Percentiles rank a stretch among this genome's conserved stretches.
phyloP scores from a whole-genome alignment of 2,888 invertebrate species.

The Meandrusa payeni region DNA sequence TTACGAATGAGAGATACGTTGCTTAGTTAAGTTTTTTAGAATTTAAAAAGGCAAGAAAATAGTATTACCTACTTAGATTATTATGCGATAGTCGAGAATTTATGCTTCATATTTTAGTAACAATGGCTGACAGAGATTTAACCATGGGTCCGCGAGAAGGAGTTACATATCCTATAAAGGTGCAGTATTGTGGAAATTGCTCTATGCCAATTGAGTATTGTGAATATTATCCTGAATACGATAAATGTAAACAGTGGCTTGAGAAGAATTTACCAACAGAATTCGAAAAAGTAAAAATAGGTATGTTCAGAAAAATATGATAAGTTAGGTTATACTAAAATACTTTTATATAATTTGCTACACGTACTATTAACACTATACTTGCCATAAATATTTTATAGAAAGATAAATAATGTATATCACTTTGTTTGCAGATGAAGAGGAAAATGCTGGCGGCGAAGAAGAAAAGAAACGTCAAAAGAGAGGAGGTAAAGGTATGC shows the following conservation, averaged over 20 bases:
- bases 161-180: constrained; percentile 89
- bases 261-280: constrained; percentile 96
- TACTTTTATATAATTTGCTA: no score
- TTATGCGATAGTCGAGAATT: constrained; percentile 29
- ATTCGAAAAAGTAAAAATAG: constrained; percentile 92
- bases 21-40: constrained; percentile 7
- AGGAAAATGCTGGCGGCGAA: constrained; percentile 87
- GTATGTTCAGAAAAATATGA: constrained; percentile 41
- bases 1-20: constrained; percentile 15
- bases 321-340: constrained; percentile 28
- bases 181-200: constrained; percentile 96
- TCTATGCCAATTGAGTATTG: constrained; percentile 98
- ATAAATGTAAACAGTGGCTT: constrained; percentile 98
- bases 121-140: constrained; percentile 81
- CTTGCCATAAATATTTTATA: no score
- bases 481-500: constrained; percentile 97
- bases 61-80: constrained; percentile 12
- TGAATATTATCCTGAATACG: constrained; percentile 98
- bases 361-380: no score
- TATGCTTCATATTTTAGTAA: constrained; percentile 24
- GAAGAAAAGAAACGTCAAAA: constrained; percentile 98
- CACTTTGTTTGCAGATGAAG: constrained; percentile 68
- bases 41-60: constrained; percentile 9
- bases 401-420: no score
- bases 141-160: constrained; percentile 86